These are phyloP conservation scores for Heteractis magnifica DNA, from an alignment of 92 coral and sea anemone genomes.

Conservation along the genomic window DNA sequence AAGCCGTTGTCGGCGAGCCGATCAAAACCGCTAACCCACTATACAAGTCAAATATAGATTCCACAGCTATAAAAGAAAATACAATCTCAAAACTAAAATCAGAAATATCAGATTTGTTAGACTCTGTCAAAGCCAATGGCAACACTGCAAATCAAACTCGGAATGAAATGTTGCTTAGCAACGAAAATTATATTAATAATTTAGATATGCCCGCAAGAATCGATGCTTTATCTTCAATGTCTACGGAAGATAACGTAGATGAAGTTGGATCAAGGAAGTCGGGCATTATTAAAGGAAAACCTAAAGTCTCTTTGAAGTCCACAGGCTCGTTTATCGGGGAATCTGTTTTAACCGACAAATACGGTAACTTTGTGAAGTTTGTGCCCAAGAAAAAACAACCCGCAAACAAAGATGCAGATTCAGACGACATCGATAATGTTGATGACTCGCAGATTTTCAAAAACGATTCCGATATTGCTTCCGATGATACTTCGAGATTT, in stretches of 20 bases:
- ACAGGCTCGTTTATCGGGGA: background rate
- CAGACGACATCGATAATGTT: slow-evolving; percentile 10
- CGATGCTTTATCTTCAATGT: background rate
- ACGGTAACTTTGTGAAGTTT: slow-evolving; percentile 35
- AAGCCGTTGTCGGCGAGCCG: slow-evolving; percentile 13
- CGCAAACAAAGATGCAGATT: background rate
- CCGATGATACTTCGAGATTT: background rate
- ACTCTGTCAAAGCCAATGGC: background rate
- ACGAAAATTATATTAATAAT: background rate
- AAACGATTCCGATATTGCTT: background rate
- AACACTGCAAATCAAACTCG: background rate
- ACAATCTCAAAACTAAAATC: slow-evolving; percentile 18
- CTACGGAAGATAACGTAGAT: slow-evolving; percentile 1
- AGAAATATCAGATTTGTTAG: slow-evolving; percentile 23
- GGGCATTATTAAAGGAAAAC: background rate
- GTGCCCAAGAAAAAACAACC: background rate
- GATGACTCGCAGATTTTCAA: slow-evolving; percentile 26
- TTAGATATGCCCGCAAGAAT: background rate
- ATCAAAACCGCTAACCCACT: slow-evolving; percentile 4
- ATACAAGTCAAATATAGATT: background rate
- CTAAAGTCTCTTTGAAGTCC: background rate
- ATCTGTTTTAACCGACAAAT: slow-evolving; percentile 15
- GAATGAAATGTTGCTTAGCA: background rate
- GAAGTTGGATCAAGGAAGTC: slow-evolving; percentile 25
- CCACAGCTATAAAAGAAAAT: background rate